These are phyloP conservation scores for Onychomys torridus DNA, from an alignment of 2,797 vertebrate genomes.

Conservation along the genomic window DNA sequence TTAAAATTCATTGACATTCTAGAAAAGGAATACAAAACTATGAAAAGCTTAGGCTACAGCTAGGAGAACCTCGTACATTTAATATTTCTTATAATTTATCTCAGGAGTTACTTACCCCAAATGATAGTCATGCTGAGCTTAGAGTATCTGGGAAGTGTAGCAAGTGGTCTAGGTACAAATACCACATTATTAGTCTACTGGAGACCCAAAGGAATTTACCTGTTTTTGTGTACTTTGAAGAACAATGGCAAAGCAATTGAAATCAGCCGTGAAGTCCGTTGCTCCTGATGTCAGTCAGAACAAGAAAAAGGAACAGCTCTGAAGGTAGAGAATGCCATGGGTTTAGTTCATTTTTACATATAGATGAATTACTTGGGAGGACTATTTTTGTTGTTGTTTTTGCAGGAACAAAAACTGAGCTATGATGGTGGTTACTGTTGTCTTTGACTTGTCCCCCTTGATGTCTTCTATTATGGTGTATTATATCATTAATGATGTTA, in stretches of 20 bases:
- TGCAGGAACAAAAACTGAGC: background rate
- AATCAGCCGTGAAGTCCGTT: background rate
- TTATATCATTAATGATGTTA: background rate
- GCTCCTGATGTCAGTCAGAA: background rate
- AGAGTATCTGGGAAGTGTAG: background rate
- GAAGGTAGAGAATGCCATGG: background rate
- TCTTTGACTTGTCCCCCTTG: background rate
- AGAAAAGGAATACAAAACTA: background rate
- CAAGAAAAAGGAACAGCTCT: background rate
- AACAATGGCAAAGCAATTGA: background rate
- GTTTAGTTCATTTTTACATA: background rate
- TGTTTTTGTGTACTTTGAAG: background rate
- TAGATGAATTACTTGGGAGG: no score
- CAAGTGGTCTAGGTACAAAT: background rate
- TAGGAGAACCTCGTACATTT: background rate
- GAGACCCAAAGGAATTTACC: background rate
- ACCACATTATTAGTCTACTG: background rate
- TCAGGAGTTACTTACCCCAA: background rate
- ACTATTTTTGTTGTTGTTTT: background rate
- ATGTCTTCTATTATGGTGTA: background rate
- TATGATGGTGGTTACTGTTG: background rate
- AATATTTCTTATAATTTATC: background rate
- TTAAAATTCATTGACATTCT: background rate
- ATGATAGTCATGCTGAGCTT: background rate
- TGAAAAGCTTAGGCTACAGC: background rate